These are phyloP conservation scores for Aleadryas rufinucha DNA, from an alignment of 2,113 vertebrate genomes.

Conservation along the genomic window DNA sequence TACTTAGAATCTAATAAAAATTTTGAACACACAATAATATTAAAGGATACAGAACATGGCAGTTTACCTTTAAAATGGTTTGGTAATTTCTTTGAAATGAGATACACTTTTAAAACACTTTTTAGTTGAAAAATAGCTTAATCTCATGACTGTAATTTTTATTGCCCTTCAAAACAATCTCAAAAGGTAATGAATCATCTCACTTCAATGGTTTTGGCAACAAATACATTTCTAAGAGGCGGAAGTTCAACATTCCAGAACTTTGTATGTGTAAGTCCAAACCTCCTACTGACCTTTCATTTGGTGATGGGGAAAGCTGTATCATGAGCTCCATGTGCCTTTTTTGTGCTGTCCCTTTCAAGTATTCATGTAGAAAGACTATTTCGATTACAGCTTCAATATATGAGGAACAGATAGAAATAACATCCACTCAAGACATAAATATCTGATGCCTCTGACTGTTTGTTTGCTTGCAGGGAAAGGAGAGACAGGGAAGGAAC, in stretches of 20 bases:
- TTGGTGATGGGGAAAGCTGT: neutral
- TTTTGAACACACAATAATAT: neutral
- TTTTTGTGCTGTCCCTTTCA: neutral
- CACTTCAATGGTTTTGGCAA: constrained; percentile 61
- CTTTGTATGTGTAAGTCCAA: constrained; percentile 14
- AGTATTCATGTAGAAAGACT: neutral
- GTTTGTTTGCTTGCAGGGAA: neutral
- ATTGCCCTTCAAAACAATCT: constrained; percentile 50
- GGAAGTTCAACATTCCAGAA: constrained; percentile 25
- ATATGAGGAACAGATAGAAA: constrained; percentile 26
- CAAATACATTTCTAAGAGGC: constrained; percentile 54
- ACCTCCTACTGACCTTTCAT: constrained; percentile 17
- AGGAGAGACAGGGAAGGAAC: neutral
- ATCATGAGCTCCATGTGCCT: neutral
- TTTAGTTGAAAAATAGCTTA: constrained; percentile 59
- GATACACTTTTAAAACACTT: constrained; percentile 20
- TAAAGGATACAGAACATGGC: constrained; percentile 10
- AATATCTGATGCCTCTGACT: neutral
- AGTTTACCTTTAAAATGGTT: constrained; percentile 23
- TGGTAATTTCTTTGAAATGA: constrained; percentile 57
- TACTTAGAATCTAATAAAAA: neutral
- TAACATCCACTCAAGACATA: neutral
- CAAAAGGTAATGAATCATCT: constrained; percentile 57
- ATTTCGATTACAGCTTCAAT: neutral
- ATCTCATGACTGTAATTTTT: constrained; percentile 46